Base-by-base conservation (phyloP, 2,888 invertebrate species). In the Heliconius ismenius region DNA sequence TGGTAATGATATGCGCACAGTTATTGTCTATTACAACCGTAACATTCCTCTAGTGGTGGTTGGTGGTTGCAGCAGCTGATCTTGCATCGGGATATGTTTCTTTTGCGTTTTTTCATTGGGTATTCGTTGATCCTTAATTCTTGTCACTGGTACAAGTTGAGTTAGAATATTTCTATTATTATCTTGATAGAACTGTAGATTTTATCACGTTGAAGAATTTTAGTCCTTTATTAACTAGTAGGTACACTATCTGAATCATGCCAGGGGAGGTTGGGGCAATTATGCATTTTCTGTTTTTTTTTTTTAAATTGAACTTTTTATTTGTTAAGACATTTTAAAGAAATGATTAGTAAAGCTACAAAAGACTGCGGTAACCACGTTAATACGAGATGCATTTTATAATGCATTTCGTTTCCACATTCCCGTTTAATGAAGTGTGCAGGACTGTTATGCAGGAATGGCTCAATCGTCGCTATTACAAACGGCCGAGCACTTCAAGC, bases 371-470 rank as follows among this genome's bases (percentile, higher is more conserved):
- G 24, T n/a, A 67, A 39, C 39, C 24, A 67, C 11, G n/a, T 39
- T 63, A 49, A 60, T 60, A 70, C 74, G 72, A 68, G 62, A 79
- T 73, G 64, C 28, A 28, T 28, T 28, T 69, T 74, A 74, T 84
- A 4, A 90, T 89, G 87, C 87, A 90, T 90, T 89, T 90, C 88
- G 85, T 91, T 91, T 85, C 89, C 84, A 87, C 88, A 91, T 86
- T 84, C 81, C 65, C 80, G 88, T 86, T 88, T 87, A 91, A 90
- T 91, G 90, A 89, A 86, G 88, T 89, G 87, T 88, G 82, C 82
- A 85, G 86, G 82, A 83, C 84, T 85, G 84, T 86, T 70, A 73
- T 39, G 76, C 64, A 65, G 72, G 43, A 76, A 63, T 63, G 64
- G 58, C 62, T 49, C 26, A 62, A 72, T 72, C 43, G 9, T 32